Evolutionary conservation across 1,140 invertebrate genomes (phyloP).

Genomic region (Wiebesia pumilae): DNA sequence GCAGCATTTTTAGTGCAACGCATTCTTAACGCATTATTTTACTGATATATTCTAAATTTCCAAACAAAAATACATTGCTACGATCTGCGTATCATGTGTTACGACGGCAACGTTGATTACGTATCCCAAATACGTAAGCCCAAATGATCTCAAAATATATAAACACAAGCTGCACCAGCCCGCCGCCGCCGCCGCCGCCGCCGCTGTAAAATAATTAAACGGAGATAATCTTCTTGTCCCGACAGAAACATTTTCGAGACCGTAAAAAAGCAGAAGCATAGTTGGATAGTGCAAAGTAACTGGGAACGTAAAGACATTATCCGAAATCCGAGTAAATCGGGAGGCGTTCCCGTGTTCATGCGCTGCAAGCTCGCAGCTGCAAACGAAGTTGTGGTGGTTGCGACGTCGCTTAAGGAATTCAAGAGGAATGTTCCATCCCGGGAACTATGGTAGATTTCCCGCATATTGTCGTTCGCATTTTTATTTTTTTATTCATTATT

Average conservation of each 20-base stretch:
- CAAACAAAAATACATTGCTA: too few species aligned
- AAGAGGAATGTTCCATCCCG: neutral
- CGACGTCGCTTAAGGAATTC: neutral
- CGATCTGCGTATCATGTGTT: too few species aligned
- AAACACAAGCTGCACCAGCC: neutral
- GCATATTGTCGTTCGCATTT: neutral
- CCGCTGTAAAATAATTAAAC: neutral
- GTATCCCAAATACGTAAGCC: too few species aligned
- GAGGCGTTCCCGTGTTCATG: neutral
- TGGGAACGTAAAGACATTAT: neutral
- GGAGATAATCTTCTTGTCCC: neutral
- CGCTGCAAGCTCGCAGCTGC: neutral
- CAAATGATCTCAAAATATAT: too few species aligned
- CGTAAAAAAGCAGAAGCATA: neutral
- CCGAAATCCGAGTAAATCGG: constrained; percentile 16
- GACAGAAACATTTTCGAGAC: neutral
- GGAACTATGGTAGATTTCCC: neutral
- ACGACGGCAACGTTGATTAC: too few species aligned
- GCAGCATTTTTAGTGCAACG: too few species aligned
- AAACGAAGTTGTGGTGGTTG: too few species aligned
- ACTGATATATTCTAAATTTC: too few species aligned
- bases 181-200: too few species aligned
- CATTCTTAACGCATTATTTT: too few species aligned
- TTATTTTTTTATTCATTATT: constrained; percentile 5
- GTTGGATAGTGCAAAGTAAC: neutral